A percentile compares a stretch with the other conserved stretches of the same genome.
These are phyloP conservation scores for Caenorhabditis briggsae DNA, from an alignment of 1,140 invertebrate genomes.

Conservation along the genomic window DNA sequence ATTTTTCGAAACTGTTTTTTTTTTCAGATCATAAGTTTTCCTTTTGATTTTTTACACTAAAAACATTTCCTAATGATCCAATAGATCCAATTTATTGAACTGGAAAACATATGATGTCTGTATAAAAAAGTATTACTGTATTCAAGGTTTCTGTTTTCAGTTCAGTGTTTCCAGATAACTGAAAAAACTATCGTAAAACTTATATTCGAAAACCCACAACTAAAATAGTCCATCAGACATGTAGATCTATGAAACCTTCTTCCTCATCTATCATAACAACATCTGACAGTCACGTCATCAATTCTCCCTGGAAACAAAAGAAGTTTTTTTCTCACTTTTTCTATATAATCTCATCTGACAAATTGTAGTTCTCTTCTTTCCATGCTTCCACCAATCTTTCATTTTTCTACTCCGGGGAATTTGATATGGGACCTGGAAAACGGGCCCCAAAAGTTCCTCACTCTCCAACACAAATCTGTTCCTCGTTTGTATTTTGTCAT, in stretches of 20 bases:
- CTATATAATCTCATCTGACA: slow-evolving; percentile 40
- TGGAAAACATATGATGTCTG: too few species aligned
- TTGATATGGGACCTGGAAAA: slow-evolving; percentile 30
- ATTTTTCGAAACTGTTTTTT: too few species aligned
- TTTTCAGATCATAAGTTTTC: too few species aligned
- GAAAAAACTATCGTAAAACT: too few species aligned
- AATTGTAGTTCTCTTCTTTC: neutral
- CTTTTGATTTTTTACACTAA: too few species aligned
- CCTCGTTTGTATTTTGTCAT: neutral
- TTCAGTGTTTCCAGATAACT: too few species aligned
- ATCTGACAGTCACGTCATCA: neutral
- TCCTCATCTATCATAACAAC: neutral
- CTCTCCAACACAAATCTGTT: neutral
- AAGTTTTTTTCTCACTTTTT: slow-evolving; percentile 18
- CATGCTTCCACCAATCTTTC: neutral
- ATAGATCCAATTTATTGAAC: too few species aligned
- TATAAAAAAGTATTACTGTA: too few species aligned
- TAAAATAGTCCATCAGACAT: neutral
- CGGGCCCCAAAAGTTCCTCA: neutral
- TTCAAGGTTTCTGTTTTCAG: too few species aligned
- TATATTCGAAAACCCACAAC: too few species aligned
- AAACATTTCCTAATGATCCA: too few species aligned
- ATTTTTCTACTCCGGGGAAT: slow-evolving; percentile 8
- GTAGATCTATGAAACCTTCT: neutral
- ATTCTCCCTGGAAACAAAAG: slow-evolving; percentile 9